These are phyloP conservation scores for Perccottus glenii DNA, from an alignment of 2,113 vertebrate species.

Conservation along the genomic window DNA sequence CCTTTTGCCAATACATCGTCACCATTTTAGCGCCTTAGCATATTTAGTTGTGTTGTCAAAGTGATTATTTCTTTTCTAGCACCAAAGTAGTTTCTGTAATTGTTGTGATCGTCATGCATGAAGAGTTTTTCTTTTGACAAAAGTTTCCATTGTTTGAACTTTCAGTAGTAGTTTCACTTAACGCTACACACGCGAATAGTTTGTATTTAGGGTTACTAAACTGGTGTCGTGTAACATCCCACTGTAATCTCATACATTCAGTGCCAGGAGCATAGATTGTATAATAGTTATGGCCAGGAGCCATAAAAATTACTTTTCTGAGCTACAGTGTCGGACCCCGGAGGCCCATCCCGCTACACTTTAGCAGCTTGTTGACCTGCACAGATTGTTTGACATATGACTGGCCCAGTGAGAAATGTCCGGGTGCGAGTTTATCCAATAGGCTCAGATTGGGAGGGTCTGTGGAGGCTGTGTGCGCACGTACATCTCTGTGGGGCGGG, in stretches of 20 bases:
- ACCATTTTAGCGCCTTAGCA: background rate
- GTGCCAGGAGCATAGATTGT: background rate
- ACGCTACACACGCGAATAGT: background rate
- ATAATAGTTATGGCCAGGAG: background rate
- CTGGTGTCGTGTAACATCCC: background rate
- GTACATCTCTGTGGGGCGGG: constrained; percentile 52
- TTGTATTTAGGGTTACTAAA: background rate
- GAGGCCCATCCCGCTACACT: constrained; percentile 41
- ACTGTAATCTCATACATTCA: background rate
- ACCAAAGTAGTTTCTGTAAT: too few relatives aligned
- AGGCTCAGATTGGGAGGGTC: constrained; percentile 38
- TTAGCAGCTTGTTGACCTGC: constrained; percentile 28
- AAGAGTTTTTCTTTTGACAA: background rate
- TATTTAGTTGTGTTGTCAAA: background rate
- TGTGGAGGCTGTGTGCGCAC: constrained; percentile 18
- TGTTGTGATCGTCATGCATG: background rate
- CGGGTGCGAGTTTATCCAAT: constrained; percentile 44
- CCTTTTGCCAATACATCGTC: background rate
- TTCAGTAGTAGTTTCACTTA: background rate
- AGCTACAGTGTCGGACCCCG: background rate
- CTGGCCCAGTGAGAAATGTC: constrained; percentile 49
- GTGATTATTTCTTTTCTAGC: too few relatives aligned
- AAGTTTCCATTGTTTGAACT: background rate
- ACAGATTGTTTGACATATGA: constrained; percentile 19
- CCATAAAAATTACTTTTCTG: too few relatives aligned